These are phyloP conservation scores for Peribatodes rhomboidaria DNA, from an alignment of 2,888 invertebrate species.

Conservation along the genomic window DNA sequence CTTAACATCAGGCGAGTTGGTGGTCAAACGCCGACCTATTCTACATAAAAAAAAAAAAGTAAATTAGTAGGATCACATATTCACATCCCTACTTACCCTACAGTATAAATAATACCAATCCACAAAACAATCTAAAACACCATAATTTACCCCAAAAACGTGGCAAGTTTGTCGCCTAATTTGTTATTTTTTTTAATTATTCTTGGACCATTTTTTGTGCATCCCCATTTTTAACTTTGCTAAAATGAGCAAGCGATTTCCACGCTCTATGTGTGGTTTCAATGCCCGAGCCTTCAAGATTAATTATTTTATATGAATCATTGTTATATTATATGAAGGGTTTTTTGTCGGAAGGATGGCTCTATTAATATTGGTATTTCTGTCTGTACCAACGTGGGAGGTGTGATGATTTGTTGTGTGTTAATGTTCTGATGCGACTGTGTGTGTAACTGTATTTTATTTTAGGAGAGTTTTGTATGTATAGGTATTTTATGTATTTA, in stretches of 20 bases:
- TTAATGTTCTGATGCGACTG: slow-evolving; percentile 48
- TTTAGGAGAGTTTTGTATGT: neutral
- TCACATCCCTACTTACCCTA: slow-evolving; percentile 56
- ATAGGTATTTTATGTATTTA: neutral
- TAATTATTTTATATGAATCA: slow-evolving; percentile 75
- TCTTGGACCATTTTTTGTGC: slow-evolving; percentile 58
- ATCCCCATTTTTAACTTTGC: slow-evolving; percentile 61
- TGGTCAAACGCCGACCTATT: too few species aligned
- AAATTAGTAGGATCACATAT: too few species aligned
- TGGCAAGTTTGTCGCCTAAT: slow-evolving; percentile 83
- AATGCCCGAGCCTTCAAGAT: slow-evolving; percentile 59
- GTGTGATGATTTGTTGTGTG: slow-evolving; percentile 68
- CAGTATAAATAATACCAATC: slow-evolving; percentile 67
- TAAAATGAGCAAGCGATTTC: slow-evolving; percentile 81
- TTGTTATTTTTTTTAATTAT: slow-evolving; percentile 81
- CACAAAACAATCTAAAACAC: slow-evolving; percentile 71
- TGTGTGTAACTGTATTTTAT: too few species aligned
- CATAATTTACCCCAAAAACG: slow-evolving; percentile 74
- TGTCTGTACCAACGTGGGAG: slow-evolving; percentile 69
- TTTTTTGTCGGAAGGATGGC: slow-evolving; percentile 67
- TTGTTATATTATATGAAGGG: slow-evolving; percentile 50
- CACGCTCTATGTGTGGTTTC: slow-evolving; percentile 64
- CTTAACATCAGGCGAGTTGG: too few species aligned
- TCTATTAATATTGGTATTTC: slow-evolving; percentile 71
- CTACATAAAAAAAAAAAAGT: too few species aligned